Evolutionary conservation across 2,113 vertebrate species (phyloP).

Genomic region (Alethe diademata): DNA sequence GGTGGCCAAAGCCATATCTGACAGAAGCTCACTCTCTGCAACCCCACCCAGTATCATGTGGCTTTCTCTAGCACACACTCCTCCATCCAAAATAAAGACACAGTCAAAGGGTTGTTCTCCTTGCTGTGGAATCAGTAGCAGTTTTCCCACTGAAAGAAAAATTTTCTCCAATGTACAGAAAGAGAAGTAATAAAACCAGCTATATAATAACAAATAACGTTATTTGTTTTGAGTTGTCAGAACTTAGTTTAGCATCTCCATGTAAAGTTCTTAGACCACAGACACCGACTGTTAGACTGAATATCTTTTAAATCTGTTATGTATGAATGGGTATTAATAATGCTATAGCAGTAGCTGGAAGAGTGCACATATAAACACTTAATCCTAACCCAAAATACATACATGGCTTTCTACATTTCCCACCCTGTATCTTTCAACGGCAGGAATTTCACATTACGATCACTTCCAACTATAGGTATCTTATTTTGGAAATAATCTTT

Average conservation of each 20-base stretch:
- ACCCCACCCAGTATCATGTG: accelerated
- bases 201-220: neutral
- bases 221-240: neutral
- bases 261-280: neutral
- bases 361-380: neutral
- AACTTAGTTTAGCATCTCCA: neutral
- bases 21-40: neutral
- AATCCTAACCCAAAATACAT: neutral
- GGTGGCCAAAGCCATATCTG: accelerated
- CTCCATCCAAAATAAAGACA: neutral
- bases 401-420: neutral
- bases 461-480: conserved; percentile 7
- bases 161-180: neutral
- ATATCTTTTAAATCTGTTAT: neutral
- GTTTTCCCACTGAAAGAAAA: neutral
- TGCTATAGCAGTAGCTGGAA: neutral
- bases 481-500: conserved; percentile 48
- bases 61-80: neutral
- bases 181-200: neutral
- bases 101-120: neutral
- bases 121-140: neutral
- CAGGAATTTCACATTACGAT: neutral
- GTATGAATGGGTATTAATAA: neutral
- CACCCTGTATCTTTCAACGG: neutral
- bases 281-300: neutral